Percentiles rank a stretch among this genome's conserved stretches.
phyloP scores from a whole-genome alignment of 2,113 vertebrate species.

The Cinclus mexicanus region DNA sequence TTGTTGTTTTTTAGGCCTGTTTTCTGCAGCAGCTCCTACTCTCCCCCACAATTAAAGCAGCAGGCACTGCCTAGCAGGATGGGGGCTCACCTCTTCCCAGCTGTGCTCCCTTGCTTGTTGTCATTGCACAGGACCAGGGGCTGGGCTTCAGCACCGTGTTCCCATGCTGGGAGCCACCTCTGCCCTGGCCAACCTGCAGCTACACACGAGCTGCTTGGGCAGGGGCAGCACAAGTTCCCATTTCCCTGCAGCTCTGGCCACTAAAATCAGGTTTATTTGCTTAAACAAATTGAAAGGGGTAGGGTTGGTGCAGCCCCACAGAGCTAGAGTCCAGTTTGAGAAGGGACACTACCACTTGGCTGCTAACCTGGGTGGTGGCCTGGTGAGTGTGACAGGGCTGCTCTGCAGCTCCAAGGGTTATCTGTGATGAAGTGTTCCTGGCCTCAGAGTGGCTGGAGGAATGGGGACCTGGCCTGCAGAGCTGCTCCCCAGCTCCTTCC shows the following conservation, averaged over 20 bases:
- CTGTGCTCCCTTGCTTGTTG: not conserved
- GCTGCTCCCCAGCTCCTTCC: not conserved
- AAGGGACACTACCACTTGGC: not conserved
- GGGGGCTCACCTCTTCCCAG: not conserved
- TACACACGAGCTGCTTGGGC: fast-evolving
- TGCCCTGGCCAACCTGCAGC: not conserved
- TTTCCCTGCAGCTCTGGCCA: not conserved
- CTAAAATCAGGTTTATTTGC: not conserved
- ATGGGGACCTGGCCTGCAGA: not conserved
- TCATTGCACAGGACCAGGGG: not conserved
- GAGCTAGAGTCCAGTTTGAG: not conserved
- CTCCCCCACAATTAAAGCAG: not conserved
- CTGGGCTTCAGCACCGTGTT: fast-evolving
- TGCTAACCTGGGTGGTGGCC: fast-evolving
- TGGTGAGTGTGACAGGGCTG: not conserved
- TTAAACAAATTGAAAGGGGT: not conserved
- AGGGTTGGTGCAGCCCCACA: not conserved
- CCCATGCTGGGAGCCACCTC: not conserved
- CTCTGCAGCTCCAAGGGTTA: not conserved
- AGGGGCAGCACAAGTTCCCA: not conserved
- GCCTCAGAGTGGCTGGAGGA: not conserved
- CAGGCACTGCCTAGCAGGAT: not conserved
- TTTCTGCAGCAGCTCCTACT: not conserved
- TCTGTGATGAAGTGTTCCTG: not conserved
- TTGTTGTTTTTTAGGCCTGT: not conserved